phyloP scores from a whole-genome alignment of 2,888 invertebrate genomes.

The Luperina testacea region DNA sequence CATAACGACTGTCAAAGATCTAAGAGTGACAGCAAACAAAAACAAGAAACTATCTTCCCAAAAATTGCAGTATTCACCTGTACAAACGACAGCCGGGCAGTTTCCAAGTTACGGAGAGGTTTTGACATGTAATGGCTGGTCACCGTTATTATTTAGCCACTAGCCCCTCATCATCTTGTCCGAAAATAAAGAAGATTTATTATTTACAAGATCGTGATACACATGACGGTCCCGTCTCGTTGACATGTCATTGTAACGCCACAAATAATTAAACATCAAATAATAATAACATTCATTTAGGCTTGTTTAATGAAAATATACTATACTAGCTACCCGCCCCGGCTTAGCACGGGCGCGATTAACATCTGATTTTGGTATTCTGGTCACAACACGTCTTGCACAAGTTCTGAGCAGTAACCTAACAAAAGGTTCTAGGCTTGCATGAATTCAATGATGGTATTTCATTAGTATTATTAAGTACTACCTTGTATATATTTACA shows the following conservation, averaged over 20 bases:
- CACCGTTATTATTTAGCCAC: neutral
- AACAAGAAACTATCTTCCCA: neutral
- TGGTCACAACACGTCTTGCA: too few species aligned
- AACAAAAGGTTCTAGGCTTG: too few species aligned
- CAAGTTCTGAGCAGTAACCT: too few species aligned
- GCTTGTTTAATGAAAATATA: neutral
- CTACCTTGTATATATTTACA: too few species aligned
- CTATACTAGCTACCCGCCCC: neutral
- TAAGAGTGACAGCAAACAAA: neutral
- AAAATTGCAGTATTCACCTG: neutral
- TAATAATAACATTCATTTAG: neutral
- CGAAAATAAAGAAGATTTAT: neutral
- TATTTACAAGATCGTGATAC: neutral
- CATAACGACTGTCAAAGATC: neutral
- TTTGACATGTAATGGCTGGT: neutral
- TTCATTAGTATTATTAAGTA: too few species aligned
- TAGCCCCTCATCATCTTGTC: neutral
- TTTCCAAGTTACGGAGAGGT: neutral
- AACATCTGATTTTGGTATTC: too few species aligned
- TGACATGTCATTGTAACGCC: neutral
- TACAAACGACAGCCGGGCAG: constrained; percentile 8
- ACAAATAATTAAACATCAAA: neutral
- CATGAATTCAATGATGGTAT: too few species aligned
- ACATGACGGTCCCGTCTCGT: neutral
- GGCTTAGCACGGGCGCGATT: neutral